Percentiles rank a stretch among this genome's conserved stretches.
These are phyloP conservation scores for Drosophila incognita DNA, from an alignment of 2,888 invertebrate species.

Conservation along the genomic window DNA sequence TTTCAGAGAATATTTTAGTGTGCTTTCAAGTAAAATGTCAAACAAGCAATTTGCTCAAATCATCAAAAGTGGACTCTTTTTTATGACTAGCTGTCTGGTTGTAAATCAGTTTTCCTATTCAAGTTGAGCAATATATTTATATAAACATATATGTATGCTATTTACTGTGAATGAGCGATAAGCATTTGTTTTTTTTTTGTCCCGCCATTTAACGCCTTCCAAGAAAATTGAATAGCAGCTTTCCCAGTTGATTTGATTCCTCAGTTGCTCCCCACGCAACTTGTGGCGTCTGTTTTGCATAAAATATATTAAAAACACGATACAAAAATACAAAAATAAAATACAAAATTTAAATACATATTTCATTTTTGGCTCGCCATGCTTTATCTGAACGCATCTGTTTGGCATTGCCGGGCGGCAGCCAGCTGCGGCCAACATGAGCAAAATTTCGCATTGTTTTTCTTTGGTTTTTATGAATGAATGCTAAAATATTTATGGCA, in stretches of 20 bases:
- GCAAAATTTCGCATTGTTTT: conserved; percentile 51
- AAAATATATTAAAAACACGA: conserved; percentile 38
- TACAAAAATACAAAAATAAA: conserved; percentile 22
- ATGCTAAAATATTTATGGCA: conserved; percentile 71
- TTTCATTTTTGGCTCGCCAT: conserved; percentile 59
- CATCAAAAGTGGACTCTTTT: neutral
- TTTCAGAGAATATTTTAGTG: neutral
- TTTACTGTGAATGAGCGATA: conserved; percentile 23
- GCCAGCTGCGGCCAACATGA: conserved; percentile 59
- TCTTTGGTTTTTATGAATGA: conserved; percentile 66
- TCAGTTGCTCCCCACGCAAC: conserved; percentile 4
- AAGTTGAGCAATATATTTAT: neutral
- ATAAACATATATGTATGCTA: neutral
- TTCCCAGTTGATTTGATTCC: conserved; percentile 10
- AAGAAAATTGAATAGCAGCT: conserved; percentile 47
- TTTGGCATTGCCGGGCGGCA: conserved; percentile 46
- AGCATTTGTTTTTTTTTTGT: conserved; percentile 35
- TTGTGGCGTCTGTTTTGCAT: conserved; percentile 49
- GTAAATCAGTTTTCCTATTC: neutral
- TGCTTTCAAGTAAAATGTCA: neutral
- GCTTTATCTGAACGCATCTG: conserved; percentile 61
- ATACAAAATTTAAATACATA: conserved; percentile 42
- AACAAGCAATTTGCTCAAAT: neutral
- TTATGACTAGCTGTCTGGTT: neutral
- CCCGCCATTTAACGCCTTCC: conserved; percentile 50